phyloP scores from a whole-genome alignment of 2,888 invertebrate species.

The Omphaloscelis lunosa region DNA sequence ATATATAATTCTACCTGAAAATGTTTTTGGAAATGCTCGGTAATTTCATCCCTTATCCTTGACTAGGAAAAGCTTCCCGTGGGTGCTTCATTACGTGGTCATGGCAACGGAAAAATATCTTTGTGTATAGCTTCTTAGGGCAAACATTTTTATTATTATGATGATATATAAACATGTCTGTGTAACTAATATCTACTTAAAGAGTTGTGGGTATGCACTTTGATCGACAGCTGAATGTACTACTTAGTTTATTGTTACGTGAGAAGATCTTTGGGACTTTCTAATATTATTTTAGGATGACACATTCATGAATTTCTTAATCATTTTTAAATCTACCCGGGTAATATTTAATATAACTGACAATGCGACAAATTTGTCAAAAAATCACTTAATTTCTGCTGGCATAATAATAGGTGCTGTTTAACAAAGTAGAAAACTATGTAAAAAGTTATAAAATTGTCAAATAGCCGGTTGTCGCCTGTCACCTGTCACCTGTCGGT shows the following conservation, averaged over 20 bases:
- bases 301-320: neutral
- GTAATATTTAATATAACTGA: neutral
- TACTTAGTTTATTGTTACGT: constrained; percentile 13
- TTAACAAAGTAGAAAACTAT: neutral
- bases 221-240: constrained; percentile 41
- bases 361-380: neutral
- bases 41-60: constrained; percentile 17
- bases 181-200: neutral
- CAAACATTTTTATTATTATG: neutral
- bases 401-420: no score
- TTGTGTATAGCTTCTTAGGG: neutral
- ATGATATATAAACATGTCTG: neutral
- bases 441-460: neutral
- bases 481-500: neutral
- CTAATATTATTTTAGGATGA: neutral
- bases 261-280: no score
- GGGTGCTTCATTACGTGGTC: constrained; percentile 43
- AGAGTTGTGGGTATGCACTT: neutral
- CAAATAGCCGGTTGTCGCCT: no score
- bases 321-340: neutral
- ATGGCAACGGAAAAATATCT: constrained; percentile 26
- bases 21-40: constrained; percentile 7
- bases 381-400: no score
- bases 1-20: constrained; percentile 2
- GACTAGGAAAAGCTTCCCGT: constrained; percentile 5